Evolutionary conservation across 2,888 invertebrate species (phyloP).

Genomic region (Allygus modestus): DNA sequence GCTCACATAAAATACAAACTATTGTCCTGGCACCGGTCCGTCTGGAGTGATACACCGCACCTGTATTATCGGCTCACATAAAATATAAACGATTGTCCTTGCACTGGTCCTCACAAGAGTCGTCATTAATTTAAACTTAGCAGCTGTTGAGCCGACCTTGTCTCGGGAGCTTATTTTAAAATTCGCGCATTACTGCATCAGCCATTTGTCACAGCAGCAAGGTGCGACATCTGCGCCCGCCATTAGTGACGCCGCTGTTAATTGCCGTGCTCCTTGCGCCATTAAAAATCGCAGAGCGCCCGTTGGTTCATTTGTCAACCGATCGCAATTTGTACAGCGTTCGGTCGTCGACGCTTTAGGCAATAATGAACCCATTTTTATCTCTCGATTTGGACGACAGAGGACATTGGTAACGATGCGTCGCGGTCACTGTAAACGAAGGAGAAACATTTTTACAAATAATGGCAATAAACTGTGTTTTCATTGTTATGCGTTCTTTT

Average conservation of each 20-base stretch:
- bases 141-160: conserved; percentile 14
- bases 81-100: too few relatives aligned
- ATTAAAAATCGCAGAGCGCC: conserved; percentile 44
- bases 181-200: conserved; percentile 2
- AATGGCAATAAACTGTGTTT: conserved; percentile 3
- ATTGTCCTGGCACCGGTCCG: too few relatives aligned
- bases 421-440: background rate
- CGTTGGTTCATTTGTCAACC: conserved; percentile 49
- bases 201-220: conserved; percentile 11
- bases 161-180: conserved; percentile 15
- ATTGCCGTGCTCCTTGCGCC: conserved; percentile 51
- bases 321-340: conserved; percentile 40
- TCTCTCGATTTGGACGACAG: conserved; percentile 13
- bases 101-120: background rate
- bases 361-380: conserved; percentile 43
- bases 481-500: background rate
- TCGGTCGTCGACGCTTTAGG: background rate
- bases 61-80: too few relatives aligned
- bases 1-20: too few relatives aligned
- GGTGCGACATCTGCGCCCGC: conserved; percentile 31
- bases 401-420: background rate
- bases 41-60: too few relatives aligned
- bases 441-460: background rate
- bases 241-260: conserved; percentile 32
- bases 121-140: background rate